A percentile compares a stretch with the other conserved stretches of the same genome.
phyloP scores from a whole-genome alignment of 2,113 vertebrate genomes.

The Rutilus rutilus region DNA sequence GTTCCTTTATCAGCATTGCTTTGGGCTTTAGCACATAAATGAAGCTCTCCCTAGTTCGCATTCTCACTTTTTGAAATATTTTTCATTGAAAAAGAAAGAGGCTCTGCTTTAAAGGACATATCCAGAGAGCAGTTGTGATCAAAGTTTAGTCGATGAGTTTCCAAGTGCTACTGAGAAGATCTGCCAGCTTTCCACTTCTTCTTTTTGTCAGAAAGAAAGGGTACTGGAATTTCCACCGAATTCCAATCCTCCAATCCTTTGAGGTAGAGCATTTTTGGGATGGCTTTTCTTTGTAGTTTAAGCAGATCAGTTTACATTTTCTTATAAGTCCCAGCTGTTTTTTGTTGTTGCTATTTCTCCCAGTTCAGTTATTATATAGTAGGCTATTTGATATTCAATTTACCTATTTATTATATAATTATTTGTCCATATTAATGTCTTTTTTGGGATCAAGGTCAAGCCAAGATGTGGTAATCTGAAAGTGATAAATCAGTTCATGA shows the following conservation, averaged over 20 bases:
- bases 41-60: not conserved
- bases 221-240: constrained; percentile 9
- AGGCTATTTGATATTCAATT: not conserved
- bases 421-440: not conserved
- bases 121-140: constrained; percentile 13
- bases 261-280: constrained; percentile 15
- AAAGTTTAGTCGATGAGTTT: constrained; percentile 13
- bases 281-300: not conserved
- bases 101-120: constrained; percentile 43
- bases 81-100: not conserved
- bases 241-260: not conserved
- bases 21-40: not conserved
- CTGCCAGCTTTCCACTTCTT: constrained; percentile 45
- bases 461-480: not conserved
- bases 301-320: not conserved
- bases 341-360: too few species aligned
- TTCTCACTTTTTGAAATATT: not conserved
- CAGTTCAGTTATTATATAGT: not conserved
- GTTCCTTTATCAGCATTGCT: not conserved
- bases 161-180: constrained; percentile 12
- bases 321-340: not conserved
- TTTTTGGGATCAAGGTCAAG: not conserved
- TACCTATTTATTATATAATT: not conserved
- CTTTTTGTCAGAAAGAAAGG: not conserved
- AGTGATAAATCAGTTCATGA: not conserved